Evolutionary conservation across 2,888 invertebrate genomes (phyloP).

Genomic region (Dendrolimus pini): DNA sequence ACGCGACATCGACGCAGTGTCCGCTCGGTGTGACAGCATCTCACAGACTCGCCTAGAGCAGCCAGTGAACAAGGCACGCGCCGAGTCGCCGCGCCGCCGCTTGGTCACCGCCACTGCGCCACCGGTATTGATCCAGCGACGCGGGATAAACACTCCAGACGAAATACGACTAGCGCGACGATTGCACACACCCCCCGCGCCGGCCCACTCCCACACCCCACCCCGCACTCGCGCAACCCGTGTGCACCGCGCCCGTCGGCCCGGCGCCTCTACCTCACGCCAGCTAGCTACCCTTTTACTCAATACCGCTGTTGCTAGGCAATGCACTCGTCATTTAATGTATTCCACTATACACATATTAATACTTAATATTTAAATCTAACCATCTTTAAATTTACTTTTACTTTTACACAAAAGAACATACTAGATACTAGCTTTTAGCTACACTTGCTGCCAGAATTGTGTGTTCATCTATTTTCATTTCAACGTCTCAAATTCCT

Average conservation of each 20-base stretch:
- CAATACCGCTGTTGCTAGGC: constrained; percentile 43
- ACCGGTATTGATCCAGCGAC: constrained; percentile 73
- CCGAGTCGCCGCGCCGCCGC: constrained; percentile 69
- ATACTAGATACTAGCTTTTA: no score
- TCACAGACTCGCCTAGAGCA: constrained; percentile 65
- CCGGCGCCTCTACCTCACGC: constrained; percentile 38
- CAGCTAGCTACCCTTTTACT: constrained; percentile 29
- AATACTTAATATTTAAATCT: no score
- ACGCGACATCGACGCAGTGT: constrained; percentile 72
- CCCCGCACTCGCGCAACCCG: constrained; percentile 22
- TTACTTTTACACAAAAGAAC: no score
- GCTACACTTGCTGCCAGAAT: no score
- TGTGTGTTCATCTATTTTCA: no score
- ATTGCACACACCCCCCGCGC: constrained; percentile 63
- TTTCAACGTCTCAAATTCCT: no score
- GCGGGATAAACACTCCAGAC: constrained; percentile 76
- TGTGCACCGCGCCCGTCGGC: constrained; percentile 48
- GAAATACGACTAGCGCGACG: constrained; percentile 73
- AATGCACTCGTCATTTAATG: constrained; percentile 25
- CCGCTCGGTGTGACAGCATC: constrained; percentile 72
- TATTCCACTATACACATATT: no score
- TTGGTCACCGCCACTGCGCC: constrained; percentile 73
- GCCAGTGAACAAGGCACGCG: constrained; percentile 42
- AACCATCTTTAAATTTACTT: no score
- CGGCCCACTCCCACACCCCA: constrained; percentile 19